phyloP scores from a whole-genome alignment of 1,140 invertebrate species.

The Reticulitermes speratus region DNA sequence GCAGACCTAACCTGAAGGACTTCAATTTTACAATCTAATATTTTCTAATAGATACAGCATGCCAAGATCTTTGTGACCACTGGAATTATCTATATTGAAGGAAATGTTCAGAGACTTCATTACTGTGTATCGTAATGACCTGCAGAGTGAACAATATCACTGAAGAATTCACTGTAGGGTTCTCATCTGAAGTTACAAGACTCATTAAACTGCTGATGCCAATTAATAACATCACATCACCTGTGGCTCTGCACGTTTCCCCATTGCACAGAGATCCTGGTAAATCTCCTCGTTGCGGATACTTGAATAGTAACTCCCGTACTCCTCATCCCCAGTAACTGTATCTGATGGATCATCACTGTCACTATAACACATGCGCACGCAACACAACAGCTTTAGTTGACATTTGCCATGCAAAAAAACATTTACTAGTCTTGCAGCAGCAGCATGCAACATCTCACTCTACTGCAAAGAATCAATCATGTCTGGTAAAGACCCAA shows the following conservation, averaged over 20 bases:
- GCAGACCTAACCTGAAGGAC: no score
- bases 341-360: constrained; percentile 27
- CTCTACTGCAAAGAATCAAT: not conserved
- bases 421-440: constrained; percentile 17
- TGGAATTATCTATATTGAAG: no score
- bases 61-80: no score
- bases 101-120: not conserved
- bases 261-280: constrained; percentile 73
- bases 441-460: not conserved
- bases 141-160: not conserved
- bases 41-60: no score
- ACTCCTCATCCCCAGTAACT: constrained; percentile 56
- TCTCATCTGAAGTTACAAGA: not conserved
- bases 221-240: constrained; percentile 30
- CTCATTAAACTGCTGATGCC: not conserved
- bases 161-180: not conserved
- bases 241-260: constrained; percentile 33
- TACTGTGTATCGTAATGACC: not conserved
- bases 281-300: constrained; percentile 77
- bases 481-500: no score
- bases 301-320: constrained; percentile 64
- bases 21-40: no score
- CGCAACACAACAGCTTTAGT: constrained; percentile 31
- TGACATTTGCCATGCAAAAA: constrained; percentile 35
- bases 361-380: constrained; percentile 34